Evolutionary conservation across 2,888 invertebrate genomes (phyloP).

Genomic region (Drosophila mimica): DNA sequence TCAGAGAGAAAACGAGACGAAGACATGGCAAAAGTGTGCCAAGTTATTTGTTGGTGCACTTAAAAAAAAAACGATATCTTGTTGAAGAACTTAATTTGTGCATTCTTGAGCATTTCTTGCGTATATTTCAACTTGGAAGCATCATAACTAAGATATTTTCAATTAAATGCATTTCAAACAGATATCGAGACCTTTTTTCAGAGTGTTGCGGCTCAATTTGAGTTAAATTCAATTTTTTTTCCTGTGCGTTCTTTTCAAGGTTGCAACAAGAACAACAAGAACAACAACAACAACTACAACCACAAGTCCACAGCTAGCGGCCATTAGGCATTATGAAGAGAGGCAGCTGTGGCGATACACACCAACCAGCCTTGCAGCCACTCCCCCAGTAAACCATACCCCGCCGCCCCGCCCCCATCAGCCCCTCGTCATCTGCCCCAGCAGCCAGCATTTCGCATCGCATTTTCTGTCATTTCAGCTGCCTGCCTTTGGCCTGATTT

Average conservation of each 20-base stretch:
- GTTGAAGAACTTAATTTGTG: background rate
- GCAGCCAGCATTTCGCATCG: constrained; percentile 25
- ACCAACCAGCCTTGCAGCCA: constrained; percentile 13
- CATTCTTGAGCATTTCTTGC: background rate
- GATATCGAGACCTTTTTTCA: background rate
- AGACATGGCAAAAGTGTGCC: constrained; percentile 24
- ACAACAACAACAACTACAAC: constrained; percentile 15
- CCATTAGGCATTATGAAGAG: constrained; percentile 66
- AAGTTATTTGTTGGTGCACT: constrained; percentile 29
- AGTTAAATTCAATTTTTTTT: constrained; percentile 72
- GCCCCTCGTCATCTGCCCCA: background rate
- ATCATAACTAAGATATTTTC: background rate
- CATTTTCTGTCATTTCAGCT: constrained; percentile 65
- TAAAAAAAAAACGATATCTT: background rate
- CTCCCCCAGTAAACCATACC: constrained; percentile 4
- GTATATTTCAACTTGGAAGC: background rate
- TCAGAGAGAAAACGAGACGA: background rate
- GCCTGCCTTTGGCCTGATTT: constrained; percentile 47
- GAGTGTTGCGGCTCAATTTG: constrained; percentile 62
- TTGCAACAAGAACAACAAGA: constrained; percentile 36
- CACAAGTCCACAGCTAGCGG: constrained; percentile 53
- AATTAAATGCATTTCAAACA: background rate
- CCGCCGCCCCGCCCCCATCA: constrained; percentile 3
- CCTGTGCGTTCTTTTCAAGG: constrained; percentile 58
- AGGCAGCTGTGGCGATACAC: constrained; percentile 15